A percentile compares a stretch with the other conserved stretches of the same genome.
phyloP scores from a whole-genome alignment of 2,797 vertebrate genomes.

The Malacoraja senta region DNA sequence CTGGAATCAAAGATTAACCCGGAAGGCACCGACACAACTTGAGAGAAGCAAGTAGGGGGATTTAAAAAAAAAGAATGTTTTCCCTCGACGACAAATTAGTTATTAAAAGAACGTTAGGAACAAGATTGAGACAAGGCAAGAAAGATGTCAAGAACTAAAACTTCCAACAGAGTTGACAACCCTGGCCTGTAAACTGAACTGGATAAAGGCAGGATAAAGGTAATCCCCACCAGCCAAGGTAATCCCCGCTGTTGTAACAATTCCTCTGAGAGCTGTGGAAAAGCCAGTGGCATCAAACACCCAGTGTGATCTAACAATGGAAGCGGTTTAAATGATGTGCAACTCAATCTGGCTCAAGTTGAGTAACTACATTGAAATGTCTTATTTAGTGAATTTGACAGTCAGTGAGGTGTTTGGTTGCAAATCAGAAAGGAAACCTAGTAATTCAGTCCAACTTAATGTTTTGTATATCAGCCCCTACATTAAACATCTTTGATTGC shows the following conservation, averaged over 20 bases:
- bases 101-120: background rate
- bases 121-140: too few species aligned
- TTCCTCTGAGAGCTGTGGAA: background rate
- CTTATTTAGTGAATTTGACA: background rate
- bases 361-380: background rate
- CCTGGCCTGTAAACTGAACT: background rate
- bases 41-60: too few species aligned
- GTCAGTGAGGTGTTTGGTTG: background rate
- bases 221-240: background rate
- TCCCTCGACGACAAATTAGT: background rate
- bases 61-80: background rate
- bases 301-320: background rate
- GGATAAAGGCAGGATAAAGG: background rate
- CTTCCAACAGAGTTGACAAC: too few species aligned
- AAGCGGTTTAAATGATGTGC: background rate
- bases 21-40: too few species aligned
- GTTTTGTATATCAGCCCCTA: background rate
- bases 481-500: background rate
- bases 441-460: background rate
- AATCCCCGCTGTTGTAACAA: background rate
- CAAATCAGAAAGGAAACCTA: background rate
- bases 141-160: background rate
- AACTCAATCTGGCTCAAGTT: background rate
- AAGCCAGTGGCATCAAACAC: background rate
- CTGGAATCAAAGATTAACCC: background rate